Evolutionary conservation across 2,797 vertebrate species (phyloP).

Genomic region (Danio albolineatus): DNA sequence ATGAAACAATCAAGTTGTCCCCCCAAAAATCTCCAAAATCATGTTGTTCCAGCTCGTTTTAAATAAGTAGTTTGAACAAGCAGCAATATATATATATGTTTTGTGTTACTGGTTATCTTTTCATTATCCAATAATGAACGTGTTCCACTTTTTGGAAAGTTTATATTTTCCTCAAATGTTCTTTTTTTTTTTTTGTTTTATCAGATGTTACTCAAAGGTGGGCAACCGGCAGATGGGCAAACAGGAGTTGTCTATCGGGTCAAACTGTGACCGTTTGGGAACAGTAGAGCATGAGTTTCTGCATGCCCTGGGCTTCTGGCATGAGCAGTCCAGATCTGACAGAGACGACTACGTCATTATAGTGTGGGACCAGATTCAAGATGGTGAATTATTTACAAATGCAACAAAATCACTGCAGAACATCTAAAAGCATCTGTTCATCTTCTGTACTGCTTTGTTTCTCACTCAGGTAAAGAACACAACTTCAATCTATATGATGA

Average conservation of each 20-base stretch:
- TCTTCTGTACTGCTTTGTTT: background rate
- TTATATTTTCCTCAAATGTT: no score
- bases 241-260: constrained; percentile 86
- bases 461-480: constrained; percentile 76
- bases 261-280: constrained; percentile 82
- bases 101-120: no score
- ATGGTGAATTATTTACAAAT: constrained; percentile 72
- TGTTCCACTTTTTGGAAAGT: no score
- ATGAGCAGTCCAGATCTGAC: constrained; percentile 90
- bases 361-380: constrained; percentile 81
- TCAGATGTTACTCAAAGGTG: constrained; percentile 88
- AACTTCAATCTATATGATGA: constrained; percentile 85
- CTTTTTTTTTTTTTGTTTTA: no score
- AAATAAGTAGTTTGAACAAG: no score
- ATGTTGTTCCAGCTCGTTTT: no score
- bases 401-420: no score
- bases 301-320: constrained; percentile 91
- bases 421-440: background rate
- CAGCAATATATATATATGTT: no score
- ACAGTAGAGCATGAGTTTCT: constrained; percentile 90
- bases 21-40: no score
- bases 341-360: constrained; percentile 89
- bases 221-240: constrained; percentile 79
- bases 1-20: no score
- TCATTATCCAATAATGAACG: no score